Evolutionary conservation across 2,888 invertebrate species (phyloP), one percentile per base, ranked within the genome.

Genomic region (Brenthis ino): DNA sequence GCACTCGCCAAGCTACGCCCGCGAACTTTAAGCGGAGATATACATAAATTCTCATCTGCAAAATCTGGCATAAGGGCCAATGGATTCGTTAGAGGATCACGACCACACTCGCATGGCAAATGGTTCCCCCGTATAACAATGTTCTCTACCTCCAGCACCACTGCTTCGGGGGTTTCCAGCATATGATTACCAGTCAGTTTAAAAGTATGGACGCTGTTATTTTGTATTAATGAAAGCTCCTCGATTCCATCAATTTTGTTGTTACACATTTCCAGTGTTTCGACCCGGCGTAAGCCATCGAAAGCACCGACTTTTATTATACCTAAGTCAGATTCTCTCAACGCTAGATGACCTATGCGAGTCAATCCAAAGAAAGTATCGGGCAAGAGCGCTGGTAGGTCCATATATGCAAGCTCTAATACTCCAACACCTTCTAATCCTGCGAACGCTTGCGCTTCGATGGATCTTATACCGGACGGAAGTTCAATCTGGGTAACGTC

Each of bases 81-180:
- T 51, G 97, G 96, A 72, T 96, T 96, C 67, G 95, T 95, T 65
- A 97, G 90, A 48, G 97, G 94, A 68, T 96, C 95, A 80, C 96
- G 96, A 77, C 96, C 97, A 81, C 97, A 98, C 86, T 97, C 97
- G 85, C 97, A 98, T 2, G 97, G 97, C 82, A 97, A 95, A 82
- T 97, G 97, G 86, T 98, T 98, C 61, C 95, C 95, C 68, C 95
- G 92, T 79, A 97, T 95, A 79, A 95, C 94, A 71, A 97, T 87
- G 76, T 94, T 94, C 72, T 95, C 95, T 64, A 97, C 96, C 74
- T 96, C 94, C 58, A 96, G 90, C n/a, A 95, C 92, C 65, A 97
- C 94, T 51, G 95, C 93, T 75, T 95, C 95, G 67, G 97, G 97
- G 0, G 96, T 95, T 79, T 96, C 96, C 71, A 97, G 87, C 80